These are phyloP conservation scores for Eriocheir sinensis DNA, from an alignment of 1,140 invertebrate genomes.

Conservation along the genomic window DNA sequence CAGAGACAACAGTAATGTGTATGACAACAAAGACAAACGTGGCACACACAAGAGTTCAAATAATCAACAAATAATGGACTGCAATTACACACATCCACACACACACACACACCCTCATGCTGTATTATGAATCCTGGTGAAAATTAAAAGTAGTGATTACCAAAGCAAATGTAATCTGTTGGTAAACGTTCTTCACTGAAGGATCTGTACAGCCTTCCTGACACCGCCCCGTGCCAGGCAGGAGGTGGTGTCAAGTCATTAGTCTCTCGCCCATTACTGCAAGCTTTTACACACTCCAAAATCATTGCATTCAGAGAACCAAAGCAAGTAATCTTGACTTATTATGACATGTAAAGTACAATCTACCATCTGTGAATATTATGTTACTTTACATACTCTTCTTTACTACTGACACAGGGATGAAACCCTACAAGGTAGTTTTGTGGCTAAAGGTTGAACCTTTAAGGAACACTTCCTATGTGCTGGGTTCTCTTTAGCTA, in stretches of 20 bases:
- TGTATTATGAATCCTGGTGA: background rate
- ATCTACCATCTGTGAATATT: no score
- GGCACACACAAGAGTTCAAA: slow-evolving; percentile 22
- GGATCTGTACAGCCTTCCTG: background rate
- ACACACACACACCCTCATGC: slow-evolving; percentile 6
- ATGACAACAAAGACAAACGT: slow-evolving; percentile 24
- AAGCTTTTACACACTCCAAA: no score
- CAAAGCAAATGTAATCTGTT: slow-evolving; percentile 15
- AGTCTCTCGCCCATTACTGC: no score
- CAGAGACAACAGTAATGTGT: background rate
- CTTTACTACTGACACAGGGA: no score
- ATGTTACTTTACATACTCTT: no score
- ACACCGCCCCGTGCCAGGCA: background rate
- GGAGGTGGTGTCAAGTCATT: background rate
- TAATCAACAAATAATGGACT: slow-evolving; percentile 17
- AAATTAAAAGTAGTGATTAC: background rate
- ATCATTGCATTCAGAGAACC: no score
- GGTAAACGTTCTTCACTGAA: slow-evolving; percentile 16
- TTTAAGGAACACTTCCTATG: no score
- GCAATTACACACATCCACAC: slow-evolving; percentile 10
- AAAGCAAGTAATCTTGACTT: no score
- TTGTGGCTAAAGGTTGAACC: background rate
- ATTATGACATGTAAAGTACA: no score
- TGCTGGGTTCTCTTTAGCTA: background rate
- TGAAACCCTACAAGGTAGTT: no score